phyloP scores from a whole-genome alignment of 2,888 invertebrate genomes.

The Chaetogeoica ovagalla region DNA sequence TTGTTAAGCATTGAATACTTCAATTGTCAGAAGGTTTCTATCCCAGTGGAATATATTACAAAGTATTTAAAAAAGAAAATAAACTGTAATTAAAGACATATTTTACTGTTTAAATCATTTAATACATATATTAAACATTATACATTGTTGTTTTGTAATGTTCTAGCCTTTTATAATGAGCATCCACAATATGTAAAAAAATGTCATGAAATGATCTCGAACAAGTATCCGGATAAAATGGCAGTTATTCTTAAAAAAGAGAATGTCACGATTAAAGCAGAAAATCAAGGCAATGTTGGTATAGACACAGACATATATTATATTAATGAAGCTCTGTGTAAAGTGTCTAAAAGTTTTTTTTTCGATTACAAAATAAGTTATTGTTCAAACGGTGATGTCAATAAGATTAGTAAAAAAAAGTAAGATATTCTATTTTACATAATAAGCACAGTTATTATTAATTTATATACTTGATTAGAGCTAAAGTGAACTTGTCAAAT shows the following conservation, averaged over 20 bases:
- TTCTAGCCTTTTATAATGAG: conserved; percentile 24
- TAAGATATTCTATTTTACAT: conserved; percentile 18
- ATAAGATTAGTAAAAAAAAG: conserved; percentile 29
- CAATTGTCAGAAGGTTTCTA: conserved; percentile 34
- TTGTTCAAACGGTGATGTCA: conserved; percentile 15
- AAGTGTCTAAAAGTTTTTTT: conserved; percentile 41
- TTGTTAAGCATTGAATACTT: conserved; percentile 44
- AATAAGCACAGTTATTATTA: background rate
- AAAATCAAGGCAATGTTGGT: conserved; percentile 2
- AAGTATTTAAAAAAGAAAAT: conserved; percentile 29
- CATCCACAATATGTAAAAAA: conserved; percentile 29
- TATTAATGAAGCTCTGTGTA: conserved; percentile 14
- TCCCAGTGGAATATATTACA: conserved; percentile 5
- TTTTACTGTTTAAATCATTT: background rate
- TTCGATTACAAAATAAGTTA: conserved; percentile 17
- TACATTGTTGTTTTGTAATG: background rate
- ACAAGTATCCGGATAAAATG: conserved; percentile 33
- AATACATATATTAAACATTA: background rate
- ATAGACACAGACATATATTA: background rate
- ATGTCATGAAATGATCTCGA: conserved; percentile 14
- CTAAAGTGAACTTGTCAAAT: conserved; percentile 22
- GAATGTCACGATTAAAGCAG: conserved; percentile 6
- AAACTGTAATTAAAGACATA: conserved; percentile 15
- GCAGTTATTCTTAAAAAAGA: conserved; percentile 12
- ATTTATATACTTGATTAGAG: background rate